phyloP scores from a whole-genome alignment of 92 coral and sea anemone species.

The Porites rus region DNA sequence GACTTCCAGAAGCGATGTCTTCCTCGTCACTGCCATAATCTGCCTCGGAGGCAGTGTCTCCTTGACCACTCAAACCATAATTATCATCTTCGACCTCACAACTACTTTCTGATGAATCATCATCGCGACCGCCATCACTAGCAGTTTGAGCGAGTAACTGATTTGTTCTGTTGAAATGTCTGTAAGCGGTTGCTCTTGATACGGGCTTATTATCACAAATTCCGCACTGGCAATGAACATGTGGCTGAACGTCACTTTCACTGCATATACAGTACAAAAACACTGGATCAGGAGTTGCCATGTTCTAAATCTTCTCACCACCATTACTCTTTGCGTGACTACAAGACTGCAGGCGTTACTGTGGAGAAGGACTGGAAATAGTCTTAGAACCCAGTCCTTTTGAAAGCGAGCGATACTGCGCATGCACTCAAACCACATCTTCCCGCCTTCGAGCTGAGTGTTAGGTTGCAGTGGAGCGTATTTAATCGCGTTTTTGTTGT shows the following conservation, averaged over 20 bases:
- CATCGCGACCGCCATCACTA: neutral
- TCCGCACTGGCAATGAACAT: constrained; percentile 14
- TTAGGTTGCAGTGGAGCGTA: constrained; percentile 7
- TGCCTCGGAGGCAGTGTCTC: too few species aligned
- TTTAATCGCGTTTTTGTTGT: constrained; percentile 13
- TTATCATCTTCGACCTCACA: too few species aligned
- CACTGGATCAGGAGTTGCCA: constrained; percentile 1
- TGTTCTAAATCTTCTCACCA: too few species aligned
- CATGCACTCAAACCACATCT: constrained; percentile 12
- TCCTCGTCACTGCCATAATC: too few species aligned
- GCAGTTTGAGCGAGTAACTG: neutral
- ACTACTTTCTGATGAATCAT: too few species aligned
- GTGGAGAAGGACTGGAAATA: constrained; percentile 16
- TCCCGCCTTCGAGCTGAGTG: neutral
- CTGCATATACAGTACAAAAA: constrained; percentile 3
- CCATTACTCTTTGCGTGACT: constrained; percentile 9
- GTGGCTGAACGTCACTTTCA: constrained; percentile 8
- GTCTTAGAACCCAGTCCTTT: constrained; percentile 1
- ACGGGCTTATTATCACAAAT: constrained; percentile 1
- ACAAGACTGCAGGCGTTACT: neutral
- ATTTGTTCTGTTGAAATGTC: constrained; percentile 13
- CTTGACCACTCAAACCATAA: too few species aligned
- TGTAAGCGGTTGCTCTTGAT: constrained; percentile 23
- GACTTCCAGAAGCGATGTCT: too few species aligned
- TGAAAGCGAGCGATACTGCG: constrained; percentile 6